A percentile compares a stretch with the other conserved stretches of the same genome.
These are phyloP conservation scores for Tokudaia muenninki DNA, from an alignment of 2,797 vertebrate genomes.

Conservation along the genomic window DNA sequence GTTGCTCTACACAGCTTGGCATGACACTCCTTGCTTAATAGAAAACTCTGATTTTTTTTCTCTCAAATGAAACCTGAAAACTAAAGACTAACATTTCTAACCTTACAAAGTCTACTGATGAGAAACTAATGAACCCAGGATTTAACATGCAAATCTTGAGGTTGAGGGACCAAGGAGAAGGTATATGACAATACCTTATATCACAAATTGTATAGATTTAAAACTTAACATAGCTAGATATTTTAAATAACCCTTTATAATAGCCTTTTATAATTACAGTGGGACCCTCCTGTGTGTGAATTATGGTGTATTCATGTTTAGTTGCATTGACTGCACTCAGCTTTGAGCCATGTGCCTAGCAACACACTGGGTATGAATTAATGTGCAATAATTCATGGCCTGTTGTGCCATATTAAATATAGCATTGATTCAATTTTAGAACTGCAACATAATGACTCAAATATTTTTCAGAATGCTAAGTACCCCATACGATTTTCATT, in stretches of 20 bases:
- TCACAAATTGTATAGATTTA: constrained; percentile 65
- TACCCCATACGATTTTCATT: constrained; percentile 82
- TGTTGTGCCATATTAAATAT: constrained; percentile 89
- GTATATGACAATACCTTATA: constrained; percentile 42
- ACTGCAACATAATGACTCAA: constrained; percentile 85
- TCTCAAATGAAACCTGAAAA: constrained; percentile 66
- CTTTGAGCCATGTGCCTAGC: constrained; percentile 86
- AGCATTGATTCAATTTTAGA: constrained; percentile 88
- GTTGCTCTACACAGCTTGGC: constrained; percentile 12
- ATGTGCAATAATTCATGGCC: constrained; percentile 88
- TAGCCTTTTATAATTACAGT: constrained; percentile 86
- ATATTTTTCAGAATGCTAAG: constrained; percentile 87
- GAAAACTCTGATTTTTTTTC: constrained; percentile 60
- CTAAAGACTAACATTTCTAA: constrained; percentile 52
- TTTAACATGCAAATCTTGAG: constrained; percentile 63
- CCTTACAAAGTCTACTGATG: constrained; percentile 57
- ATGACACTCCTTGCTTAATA: constrained; percentile 55
- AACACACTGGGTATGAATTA: constrained; percentile 88
- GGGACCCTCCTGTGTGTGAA: constrained; percentile 84
- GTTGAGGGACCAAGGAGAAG: constrained; percentile 55
- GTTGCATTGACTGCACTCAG: constrained; percentile 86
- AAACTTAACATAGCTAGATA: constrained; percentile 85
- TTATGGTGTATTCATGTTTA: constrained; percentile 87
- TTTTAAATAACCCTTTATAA: constrained; percentile 86
- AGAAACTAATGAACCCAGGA: constrained; percentile 54